Percentiles rank a stretch among this genome's conserved stretches.
Conservation (phyloP, 2,797 vertebrate species). For the Semaprochilodus insignis region DNA sequence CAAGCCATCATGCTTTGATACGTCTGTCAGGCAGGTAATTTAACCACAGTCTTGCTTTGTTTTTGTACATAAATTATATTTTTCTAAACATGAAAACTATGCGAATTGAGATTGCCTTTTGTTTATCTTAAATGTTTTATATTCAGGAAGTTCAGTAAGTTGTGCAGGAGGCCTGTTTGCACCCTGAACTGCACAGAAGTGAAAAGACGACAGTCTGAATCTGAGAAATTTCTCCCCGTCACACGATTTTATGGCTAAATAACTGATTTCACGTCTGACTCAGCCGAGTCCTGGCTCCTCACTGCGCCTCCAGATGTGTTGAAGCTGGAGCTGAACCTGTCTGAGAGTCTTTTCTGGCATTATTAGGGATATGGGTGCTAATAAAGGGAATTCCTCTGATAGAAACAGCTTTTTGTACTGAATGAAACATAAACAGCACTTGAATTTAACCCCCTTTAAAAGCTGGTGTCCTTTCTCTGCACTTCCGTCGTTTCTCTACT, state of each 20-base stretch:
- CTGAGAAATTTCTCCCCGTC: neutral
- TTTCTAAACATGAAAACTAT: conserved; percentile 78
- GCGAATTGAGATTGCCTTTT: conserved; percentile 73
- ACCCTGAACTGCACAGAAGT: neutral
- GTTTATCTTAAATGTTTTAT: conserved; percentile 68
- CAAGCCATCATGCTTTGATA: conserved; percentile 88
- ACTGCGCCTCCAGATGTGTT: too few relatives aligned
- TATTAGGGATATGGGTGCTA: neutral
- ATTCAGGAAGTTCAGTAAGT: conserved; percentile 45
- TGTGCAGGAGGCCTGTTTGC: neutral
- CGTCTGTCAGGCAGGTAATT: conserved; percentile 82
- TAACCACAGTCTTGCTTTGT: conserved; percentile 72
- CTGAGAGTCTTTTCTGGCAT: neutral
- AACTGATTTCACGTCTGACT: too few relatives aligned
- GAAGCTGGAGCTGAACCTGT: too few relatives aligned
- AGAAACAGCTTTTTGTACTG: neutral
- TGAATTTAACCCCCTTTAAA: neutral
- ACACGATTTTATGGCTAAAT: neutral
- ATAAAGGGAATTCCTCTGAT: neutral
- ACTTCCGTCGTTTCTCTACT: neutral
- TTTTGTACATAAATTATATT: conserved; percentile 83
- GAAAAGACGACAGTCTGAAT: neutral
- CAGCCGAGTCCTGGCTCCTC: too few relatives aligned
- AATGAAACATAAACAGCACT: neutral
- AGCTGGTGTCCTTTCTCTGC: neutral